Base-by-base conservation (phyloP, 2,888 invertebrate species). In the Andrena flavipes region DNA sequence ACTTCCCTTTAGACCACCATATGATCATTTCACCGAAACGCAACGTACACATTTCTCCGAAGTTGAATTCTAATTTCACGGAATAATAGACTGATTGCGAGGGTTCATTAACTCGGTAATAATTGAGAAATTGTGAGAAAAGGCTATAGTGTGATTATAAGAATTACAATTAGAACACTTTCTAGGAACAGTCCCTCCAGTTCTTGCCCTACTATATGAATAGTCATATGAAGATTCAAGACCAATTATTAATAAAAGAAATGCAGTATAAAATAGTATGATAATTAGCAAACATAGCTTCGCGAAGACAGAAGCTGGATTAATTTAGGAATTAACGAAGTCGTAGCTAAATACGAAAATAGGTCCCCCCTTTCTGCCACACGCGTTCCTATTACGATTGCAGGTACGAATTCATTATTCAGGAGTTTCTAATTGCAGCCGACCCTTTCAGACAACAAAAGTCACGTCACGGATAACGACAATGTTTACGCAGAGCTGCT, bases 361-460 rank as follows among this genome's bases (percentile, higher is more conserved):
- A 30, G 51, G 7, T 35, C 2, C 4, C 60, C 4, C 16, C 20
- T 26, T 72, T 54, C 42, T 13, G n/a, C 33, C 10, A 26, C 51
- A 23, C 4, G 20, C 16, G 59, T 51, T 65, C 2, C 29, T 68
- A 20, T 70, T 72, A 35, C 74, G 71, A 81, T 75, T 78, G 51
- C 59, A 71, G 42, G 10, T 20, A 29, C 33, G 64, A 88, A 88
- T 88, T 76, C 62, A 87, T 88, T 85, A 88, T 86, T 87, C 74
- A 89, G 56, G 26, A 69, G 49, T 56, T 73, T 76, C 81, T 87
- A 87, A 85, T 87, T 84, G 79, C 72, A 84, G 67, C 56, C 76
- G 80, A 85, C 84, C 87, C 83, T 84, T 83, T 81, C 71, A 30
- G 76, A 76, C 70, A 80, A 79, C 80, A 78, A 81, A 85, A 88